These are phyloP conservation scores for Thereva unica DNA, from an alignment of 2,888 invertebrate species.

Conservation along the genomic window DNA sequence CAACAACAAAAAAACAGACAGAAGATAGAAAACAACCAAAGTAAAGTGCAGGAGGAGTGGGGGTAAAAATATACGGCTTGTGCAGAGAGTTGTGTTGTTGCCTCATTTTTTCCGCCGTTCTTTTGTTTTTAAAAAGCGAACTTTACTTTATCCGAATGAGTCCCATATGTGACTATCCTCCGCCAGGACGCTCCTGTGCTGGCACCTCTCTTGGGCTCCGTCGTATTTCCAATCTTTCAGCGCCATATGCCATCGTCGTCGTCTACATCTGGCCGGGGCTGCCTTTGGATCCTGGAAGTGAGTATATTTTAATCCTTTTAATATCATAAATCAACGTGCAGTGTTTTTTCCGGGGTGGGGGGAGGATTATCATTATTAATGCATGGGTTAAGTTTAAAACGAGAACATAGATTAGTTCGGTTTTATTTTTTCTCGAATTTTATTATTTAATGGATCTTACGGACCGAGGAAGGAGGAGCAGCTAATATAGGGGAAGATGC, in stretches of 20 bases:
- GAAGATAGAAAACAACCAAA: no score
- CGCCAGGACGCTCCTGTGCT: neutral
- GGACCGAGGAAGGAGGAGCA: no score
- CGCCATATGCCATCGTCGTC: slow-evolving; percentile 29
- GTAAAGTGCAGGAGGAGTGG: no score
- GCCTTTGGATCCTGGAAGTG: neutral
- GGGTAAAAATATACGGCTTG: no score
- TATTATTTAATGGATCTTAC: no score
- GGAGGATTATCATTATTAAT: slow-evolving; percentile 37
- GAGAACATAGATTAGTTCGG: slow-evolving; percentile 22
- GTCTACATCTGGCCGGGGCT: slow-evolving; percentile 3
- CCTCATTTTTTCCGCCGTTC: slow-evolving; percentile 9
- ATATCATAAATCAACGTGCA: slow-evolving; percentile 36
- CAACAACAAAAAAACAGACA: no score
- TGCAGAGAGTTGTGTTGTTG: no score
- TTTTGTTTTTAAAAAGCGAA: slow-evolving; percentile 21
- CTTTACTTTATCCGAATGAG: slow-evolving; percentile 4
- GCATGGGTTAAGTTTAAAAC: slow-evolving; percentile 32
- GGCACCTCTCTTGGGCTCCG: neutral
- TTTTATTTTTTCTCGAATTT: neutral
- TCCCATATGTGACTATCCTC: slow-evolving; percentile 14
- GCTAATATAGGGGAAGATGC: no score
- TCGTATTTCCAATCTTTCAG: slow-evolving; percentile 35
- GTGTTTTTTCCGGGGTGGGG: slow-evolving; percentile 25
- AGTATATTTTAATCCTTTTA: slow-evolving; percentile 38